phyloP scores from a whole-genome alignment of 1,140 invertebrate genomes.

The Apocrypta bakeri region DNA sequence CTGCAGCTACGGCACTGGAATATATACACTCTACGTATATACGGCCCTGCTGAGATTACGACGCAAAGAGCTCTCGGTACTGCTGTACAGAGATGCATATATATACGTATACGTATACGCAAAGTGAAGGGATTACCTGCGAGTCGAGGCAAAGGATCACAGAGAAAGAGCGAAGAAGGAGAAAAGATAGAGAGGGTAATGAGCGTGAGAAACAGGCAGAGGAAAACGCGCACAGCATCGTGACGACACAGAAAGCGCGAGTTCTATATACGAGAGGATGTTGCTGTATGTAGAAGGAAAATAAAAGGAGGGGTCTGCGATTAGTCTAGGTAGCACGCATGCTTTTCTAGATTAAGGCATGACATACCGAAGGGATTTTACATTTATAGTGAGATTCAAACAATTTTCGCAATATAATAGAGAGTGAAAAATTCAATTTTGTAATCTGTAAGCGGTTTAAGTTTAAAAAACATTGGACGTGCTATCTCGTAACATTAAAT shows the following conservation, averaged over 20 bases:
- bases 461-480: too few species aligned
- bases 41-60: constrained; percentile 5
- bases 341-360: neutral
- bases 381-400: too few species aligned
- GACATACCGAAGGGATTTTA: too few species aligned
- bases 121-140: constrained; percentile 26
- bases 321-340: neutral
- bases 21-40: too few species aligned
- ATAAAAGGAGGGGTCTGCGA: neutral
- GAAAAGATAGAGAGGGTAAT: constrained; percentile 49
- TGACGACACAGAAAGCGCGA: constrained; percentile 29
- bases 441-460: too few species aligned
- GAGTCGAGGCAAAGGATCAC: neutral
- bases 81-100: neutral
- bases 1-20: neutral
- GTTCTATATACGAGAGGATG: neutral
- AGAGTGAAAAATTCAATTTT: too few species aligned
- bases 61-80: constrained; percentile 1
- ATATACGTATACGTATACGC: neutral
- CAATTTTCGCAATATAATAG: too few species aligned
- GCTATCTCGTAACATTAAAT: neutral
- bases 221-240: constrained; percentile 21
- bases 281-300: neutral
- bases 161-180: neutral
- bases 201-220: constrained; percentile 54